Evolutionary conservation across 1,140 invertebrate species (phyloP).

Genomic region (Rhyzopertha dominica): DNA sequence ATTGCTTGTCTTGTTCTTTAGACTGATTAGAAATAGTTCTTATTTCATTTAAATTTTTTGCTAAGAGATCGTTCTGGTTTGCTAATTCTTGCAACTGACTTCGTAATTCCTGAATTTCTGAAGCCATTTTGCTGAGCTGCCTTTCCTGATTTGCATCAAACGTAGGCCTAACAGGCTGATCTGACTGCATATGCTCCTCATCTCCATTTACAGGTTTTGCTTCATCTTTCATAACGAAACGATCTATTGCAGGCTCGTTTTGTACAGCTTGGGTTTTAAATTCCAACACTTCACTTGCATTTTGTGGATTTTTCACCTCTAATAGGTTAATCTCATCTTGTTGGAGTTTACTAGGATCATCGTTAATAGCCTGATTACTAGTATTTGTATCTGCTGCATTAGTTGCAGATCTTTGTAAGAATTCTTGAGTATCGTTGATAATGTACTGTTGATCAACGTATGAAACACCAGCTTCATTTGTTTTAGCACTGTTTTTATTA

Average conservation of each 20-base stretch:
- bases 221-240: not conserved
- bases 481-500: too few relatives aligned
- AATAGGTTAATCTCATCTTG: not conserved
- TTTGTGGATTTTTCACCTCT: not conserved
- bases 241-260: not conserved
- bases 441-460: too few relatives aligned
- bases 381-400: too few relatives aligned
- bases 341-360: too few relatives aligned
- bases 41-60: too few relatives aligned
- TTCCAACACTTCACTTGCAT: not conserved
- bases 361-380: too few relatives aligned
- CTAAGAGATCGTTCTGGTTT: constrained; percentile 37
- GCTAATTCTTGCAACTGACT: constrained; percentile 33
- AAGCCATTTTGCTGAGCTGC: constrained; percentile 37
- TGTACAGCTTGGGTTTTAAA: not conserved
- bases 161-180: constrained; percentile 12
- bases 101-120: constrained; percentile 38
- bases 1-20: too few relatives aligned
- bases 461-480: too few relatives aligned
- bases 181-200: constrained; percentile 11
- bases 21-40: too few relatives aligned
- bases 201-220: not conserved
- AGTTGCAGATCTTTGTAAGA: too few relatives aligned
- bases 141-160: constrained; percentile 29
- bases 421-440: too few relatives aligned